Conservation (phyloP, 1,140 invertebrate genomes). For the Nasonia vitripennis region DNA sequence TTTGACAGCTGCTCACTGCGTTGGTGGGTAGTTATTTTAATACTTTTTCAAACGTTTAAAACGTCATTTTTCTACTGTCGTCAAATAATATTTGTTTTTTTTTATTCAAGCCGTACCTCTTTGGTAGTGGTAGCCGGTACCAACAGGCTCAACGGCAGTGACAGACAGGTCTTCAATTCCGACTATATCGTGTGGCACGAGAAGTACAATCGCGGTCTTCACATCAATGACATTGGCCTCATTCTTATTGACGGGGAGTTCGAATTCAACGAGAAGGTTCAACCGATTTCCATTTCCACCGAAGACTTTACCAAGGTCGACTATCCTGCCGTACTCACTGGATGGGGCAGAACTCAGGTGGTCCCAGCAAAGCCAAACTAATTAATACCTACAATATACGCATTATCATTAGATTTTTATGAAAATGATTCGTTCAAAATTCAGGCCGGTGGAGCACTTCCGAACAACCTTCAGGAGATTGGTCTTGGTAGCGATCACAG, state of each 20-base stretch:
- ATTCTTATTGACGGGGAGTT: conserved; percentile 66
- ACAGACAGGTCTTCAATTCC: conserved; percentile 56
- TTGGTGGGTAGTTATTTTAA: background rate
- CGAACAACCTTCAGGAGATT: conserved; percentile 25
- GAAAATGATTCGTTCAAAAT: background rate
- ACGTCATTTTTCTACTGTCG: no score
- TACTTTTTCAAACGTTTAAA: no score
- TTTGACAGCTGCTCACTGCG: conserved; percentile 75
- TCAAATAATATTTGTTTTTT: background rate
- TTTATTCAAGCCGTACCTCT: background rate
- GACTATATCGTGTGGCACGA: conserved; percentile 59
- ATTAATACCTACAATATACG: background rate
- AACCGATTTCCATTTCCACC: conserved; percentile 54
- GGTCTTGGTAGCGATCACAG: background rate
- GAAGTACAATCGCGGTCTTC: conserved; percentile 65
- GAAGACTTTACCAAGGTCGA: conserved; percentile 53
- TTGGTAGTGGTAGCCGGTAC: conserved; percentile 6
- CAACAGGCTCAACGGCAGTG: background rate
- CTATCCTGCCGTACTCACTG: conserved; percentile 64
- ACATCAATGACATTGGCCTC: conserved; percentile 73
- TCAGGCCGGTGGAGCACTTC: background rate
- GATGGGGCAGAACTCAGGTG: conserved; percentile 68
- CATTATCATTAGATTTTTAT: background rate
- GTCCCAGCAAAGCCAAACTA: background rate
- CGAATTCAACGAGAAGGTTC: conserved; percentile 62